A percentile compares a stretch with the other conserved stretches of the same genome.
These are phyloP conservation scores for Sisyra terminalis DNA, from an alignment of 2,888 invertebrate genomes.

Conservation along the genomic window DNA sequence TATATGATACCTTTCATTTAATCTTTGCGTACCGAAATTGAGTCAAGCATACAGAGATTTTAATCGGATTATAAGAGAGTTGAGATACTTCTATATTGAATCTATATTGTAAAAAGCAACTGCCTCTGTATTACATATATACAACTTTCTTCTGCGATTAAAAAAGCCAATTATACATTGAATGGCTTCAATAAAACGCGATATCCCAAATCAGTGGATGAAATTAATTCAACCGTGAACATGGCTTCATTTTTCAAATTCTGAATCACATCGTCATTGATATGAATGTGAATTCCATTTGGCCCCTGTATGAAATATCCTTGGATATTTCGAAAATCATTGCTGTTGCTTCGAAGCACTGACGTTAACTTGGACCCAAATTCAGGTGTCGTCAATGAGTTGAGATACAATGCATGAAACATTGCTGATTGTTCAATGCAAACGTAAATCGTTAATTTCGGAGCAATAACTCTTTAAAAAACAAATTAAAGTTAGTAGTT, in stretches of 20 bases:
- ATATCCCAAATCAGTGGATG: not conserved
- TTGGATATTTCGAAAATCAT: slow-evolving; percentile 22
- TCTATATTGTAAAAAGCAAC: too few relatives aligned
- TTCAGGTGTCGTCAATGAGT: slow-evolving; percentile 46
- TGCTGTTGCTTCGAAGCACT: slow-evolving; percentile 31
- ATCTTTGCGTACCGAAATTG: too few relatives aligned
- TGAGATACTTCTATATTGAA: too few relatives aligned
- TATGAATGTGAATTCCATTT: slow-evolving; percentile 63
- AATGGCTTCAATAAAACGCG: slow-evolving; percentile 1
- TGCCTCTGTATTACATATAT: too few relatives aligned
- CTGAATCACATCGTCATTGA: slow-evolving; percentile 72
- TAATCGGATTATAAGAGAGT: too few relatives aligned
- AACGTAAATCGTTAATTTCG: slow-evolving; percentile 71
- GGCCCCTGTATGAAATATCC: slow-evolving; percentile 68
- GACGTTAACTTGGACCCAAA: slow-evolving; percentile 44
- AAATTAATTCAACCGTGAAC: slow-evolving; percentile 23
- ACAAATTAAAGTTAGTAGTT: not conserved
- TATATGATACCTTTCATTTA: too few relatives aligned
- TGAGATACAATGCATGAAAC: slow-evolving; percentile 71
- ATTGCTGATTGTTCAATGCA: slow-evolving; percentile 46
- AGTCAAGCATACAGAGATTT: too few relatives aligned
- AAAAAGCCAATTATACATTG: not conserved
- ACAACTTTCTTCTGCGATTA: too few relatives aligned
- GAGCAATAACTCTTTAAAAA: slow-evolving; percentile 41
- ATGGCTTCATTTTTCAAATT: slow-evolving; percentile 68